Percentiles rank a stretch among this genome's conserved stretches.
Evolutionary conservation across 2,888 invertebrate species (phyloP).

Genomic region (Cetonia aurata): DNA sequence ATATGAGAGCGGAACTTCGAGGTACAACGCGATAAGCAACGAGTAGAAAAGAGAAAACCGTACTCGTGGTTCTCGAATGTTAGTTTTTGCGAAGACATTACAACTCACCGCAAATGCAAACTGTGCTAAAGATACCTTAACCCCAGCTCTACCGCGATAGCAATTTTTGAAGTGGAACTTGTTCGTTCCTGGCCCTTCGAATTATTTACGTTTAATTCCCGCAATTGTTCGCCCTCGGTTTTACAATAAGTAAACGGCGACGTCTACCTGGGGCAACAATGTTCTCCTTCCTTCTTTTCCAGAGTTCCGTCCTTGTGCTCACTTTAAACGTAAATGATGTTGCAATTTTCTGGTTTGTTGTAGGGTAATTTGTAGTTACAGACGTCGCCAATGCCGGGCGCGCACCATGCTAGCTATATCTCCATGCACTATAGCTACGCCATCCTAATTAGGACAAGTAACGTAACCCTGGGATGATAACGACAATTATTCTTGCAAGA

Average conservation of each 20-base stretch:
- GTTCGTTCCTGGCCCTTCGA: slow-evolving; percentile 1
- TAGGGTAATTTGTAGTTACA: slow-evolving; percentile 19
- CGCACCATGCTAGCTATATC: too few relatives aligned
- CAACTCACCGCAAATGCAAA: slow-evolving; percentile 28
- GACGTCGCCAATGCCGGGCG: background rate
- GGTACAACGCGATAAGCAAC: too few relatives aligned
- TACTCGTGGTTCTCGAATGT: background rate
- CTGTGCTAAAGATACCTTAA: slow-evolving; percentile 18
- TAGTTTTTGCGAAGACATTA: slow-evolving; percentile 38
- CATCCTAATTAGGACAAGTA: slow-evolving; percentile 11
- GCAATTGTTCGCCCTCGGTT: background rate
- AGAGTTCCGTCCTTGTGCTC: background rate
- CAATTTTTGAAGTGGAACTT: slow-evolving; percentile 14
- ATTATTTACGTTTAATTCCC: slow-evolving; percentile 24
- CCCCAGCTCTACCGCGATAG: slow-evolving; percentile 3
- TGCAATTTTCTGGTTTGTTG: slow-evolving; percentile 22
- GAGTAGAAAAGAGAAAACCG: too few relatives aligned
- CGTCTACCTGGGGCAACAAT: background rate
- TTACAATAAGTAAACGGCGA: slow-evolving; percentile 10
- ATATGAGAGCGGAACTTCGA: too few relatives aligned
- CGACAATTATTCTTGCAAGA: slow-evolving; percentile 12
- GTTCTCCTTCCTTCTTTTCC: background rate
- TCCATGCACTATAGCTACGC: background rate
- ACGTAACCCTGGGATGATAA: slow-evolving; percentile 4
- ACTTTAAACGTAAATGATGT: slow-evolving; percentile 22